These are phyloP conservation scores for Channa argus DNA, from an alignment of 2,113 vertebrate genomes.

Conservation along the genomic window DNA sequence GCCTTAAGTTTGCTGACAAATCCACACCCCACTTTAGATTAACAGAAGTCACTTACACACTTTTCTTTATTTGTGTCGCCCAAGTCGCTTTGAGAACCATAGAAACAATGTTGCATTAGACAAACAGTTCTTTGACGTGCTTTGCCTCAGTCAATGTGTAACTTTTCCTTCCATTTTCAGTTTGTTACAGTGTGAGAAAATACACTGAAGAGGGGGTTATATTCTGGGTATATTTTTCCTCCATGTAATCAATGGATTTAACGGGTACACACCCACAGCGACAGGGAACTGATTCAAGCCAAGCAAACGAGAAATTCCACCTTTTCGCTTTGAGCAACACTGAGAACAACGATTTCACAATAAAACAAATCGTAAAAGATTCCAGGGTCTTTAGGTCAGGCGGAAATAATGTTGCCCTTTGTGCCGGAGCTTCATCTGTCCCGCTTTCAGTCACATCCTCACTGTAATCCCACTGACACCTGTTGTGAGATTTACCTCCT, in stretches of 20 bases:
- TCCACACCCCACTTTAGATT: neutral
- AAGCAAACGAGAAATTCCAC: constrained; percentile 32
- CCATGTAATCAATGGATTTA: neutral
- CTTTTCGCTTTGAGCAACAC: neutral
- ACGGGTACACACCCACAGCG: constrained; percentile 38
- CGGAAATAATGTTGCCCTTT: neutral
- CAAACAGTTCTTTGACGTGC: no score
- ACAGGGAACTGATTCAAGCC: neutral
- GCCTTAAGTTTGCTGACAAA: constrained; percentile 1
- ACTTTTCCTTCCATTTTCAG: no score
- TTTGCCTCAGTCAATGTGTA: neutral
- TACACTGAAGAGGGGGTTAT: neutral
- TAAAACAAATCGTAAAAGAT: neutral
- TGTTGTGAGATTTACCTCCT: constrained; percentile 76
- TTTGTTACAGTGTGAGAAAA: neutral
- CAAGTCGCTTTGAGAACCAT: neutral
- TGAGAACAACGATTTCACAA: neutral
- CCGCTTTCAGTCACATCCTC: constrained; percentile 37
- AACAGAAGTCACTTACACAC: neutral
- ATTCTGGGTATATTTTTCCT: neutral
- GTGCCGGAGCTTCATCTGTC: neutral
- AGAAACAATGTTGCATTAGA: neutral
- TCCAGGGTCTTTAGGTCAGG: neutral
- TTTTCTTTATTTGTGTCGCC: neutral
- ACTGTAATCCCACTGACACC: constrained; percentile 77